Conservation (phyloP, 2,888 invertebrate species). For the Dascillus cervinus region DNA sequence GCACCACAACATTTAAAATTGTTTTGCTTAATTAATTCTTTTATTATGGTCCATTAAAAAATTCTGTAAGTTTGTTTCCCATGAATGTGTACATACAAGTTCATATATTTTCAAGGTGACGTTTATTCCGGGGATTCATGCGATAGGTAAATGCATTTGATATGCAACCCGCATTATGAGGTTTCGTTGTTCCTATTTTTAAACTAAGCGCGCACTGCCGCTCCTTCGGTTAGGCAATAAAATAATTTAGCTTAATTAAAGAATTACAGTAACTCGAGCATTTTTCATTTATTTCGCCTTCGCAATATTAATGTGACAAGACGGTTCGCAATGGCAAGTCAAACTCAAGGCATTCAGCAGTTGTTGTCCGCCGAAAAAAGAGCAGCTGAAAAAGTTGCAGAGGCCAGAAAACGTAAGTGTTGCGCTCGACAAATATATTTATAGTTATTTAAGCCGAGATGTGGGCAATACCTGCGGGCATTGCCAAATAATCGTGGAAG, state of each 20-base stretch:
- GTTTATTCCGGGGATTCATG: no score
- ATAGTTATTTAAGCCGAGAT: no score
- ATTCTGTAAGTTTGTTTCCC: no score
- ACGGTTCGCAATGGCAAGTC: slow-evolving; percentile 33
- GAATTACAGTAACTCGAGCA: slow-evolving; percentile 7
- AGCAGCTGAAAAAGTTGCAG: slow-evolving; percentile 42
- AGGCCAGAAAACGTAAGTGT: slow-evolving; percentile 43
- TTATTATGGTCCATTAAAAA: no score
- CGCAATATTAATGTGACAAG: slow-evolving; percentile 6
- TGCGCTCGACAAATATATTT: not conserved
- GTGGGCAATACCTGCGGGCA: no score
- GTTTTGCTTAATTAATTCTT: no score
- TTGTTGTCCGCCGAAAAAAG: slow-evolving; percentile 41
- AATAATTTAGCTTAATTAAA: slow-evolving; percentile 19
- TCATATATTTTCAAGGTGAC: no score
- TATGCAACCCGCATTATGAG: slow-evolving; percentile 11
- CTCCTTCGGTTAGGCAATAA: slow-evolving; percentile 16
- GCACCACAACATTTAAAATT: no score
- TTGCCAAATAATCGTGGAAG: no score
- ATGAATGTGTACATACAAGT: no score
- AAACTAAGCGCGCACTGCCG: slow-evolving; percentile 7
- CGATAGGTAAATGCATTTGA: no score
- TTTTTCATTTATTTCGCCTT: slow-evolving; percentile 15
- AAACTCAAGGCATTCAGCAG: slow-evolving; percentile 43
- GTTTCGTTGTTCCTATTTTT: slow-evolving; percentile 14